These are phyloP conservation scores for Agapetus fuscipes DNA, from an alignment of 2,888 invertebrate genomes.

Conservation along the genomic window DNA sequence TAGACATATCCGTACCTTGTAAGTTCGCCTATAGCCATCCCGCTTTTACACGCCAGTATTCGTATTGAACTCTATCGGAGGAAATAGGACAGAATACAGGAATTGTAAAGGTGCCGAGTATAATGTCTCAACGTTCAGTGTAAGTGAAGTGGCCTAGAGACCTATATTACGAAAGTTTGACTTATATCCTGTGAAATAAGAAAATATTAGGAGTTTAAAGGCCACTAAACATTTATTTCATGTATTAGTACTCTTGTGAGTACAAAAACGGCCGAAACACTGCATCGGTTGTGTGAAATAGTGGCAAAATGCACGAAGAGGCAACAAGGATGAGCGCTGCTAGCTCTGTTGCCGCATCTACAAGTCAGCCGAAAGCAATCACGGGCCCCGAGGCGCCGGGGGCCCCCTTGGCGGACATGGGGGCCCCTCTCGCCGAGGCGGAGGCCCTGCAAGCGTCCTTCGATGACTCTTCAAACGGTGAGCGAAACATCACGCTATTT, in stretches of 20 bases:
- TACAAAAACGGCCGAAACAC: conserved; percentile 29
- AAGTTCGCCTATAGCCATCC: too few relatives aligned
- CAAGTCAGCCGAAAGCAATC: conserved; percentile 37
- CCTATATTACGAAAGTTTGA: conserved; percentile 57
- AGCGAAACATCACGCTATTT: conserved; percentile 25
- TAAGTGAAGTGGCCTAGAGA: conserved; percentile 84
- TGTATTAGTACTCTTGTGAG: conserved; percentile 37
- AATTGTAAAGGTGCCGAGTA: too few relatives aligned
- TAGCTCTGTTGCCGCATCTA: conserved; percentile 54
- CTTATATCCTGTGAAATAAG: conserved; percentile 31
- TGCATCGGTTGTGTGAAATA: conserved; percentile 24
- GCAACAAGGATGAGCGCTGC: conserved; percentile 57
- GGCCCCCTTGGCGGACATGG: conserved; percentile 32
- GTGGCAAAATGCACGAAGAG: conserved; percentile 55
- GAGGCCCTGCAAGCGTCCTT: conserved; percentile 54
- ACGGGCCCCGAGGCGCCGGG: conserved; percentile 38
- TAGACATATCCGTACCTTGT: too few relatives aligned
- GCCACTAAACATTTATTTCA: conserved; percentile 38
- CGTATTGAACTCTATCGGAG: too few relatives aligned
- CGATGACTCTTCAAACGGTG: conserved; percentile 49
- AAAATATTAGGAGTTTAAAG: conserved; percentile 53
- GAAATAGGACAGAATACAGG: too few relatives aligned
- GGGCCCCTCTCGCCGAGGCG: conserved; percentile 40
- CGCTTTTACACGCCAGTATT: too few relatives aligned
- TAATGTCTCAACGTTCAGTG: conserved; percentile 68